Evolutionary conservation across 2,113 vertebrate species (phyloP).

Genomic region (Daboia siamensis): DNA sequence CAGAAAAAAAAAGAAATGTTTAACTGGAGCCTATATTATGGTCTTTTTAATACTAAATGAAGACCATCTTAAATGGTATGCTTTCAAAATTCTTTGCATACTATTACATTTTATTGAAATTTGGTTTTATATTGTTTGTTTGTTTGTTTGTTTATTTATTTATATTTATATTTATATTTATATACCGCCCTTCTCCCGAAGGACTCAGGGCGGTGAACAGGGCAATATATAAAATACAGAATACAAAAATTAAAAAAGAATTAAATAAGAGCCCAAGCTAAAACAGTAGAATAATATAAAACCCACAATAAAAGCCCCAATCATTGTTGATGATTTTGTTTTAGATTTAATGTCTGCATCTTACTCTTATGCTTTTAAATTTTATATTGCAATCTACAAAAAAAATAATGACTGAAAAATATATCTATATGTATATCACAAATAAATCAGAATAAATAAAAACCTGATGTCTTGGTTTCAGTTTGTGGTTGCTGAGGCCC

Average conservation of each 20-base stretch:
- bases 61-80: neutral
- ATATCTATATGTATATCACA: neutral
- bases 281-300: too few species aligned
- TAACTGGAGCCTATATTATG: neutral
- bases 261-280: too few species aligned
- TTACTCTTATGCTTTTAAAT: neutral
- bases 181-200: too few species aligned
- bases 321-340: neutral
- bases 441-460: neutral
- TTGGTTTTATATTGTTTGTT: neutral
- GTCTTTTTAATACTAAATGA: neutral
- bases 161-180: too few species aligned
- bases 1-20: neutral
- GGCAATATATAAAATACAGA: too few species aligned
- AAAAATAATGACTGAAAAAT: neutral
- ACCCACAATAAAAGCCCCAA: too few species aligned
- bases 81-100: neutral
- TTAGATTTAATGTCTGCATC: neutral
- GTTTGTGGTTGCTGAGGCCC: slow-evolving; percentile 75
- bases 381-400: neutral
- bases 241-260: too few species aligned
- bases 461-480: slow-evolving; percentile 88
- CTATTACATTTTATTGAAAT: neutral
- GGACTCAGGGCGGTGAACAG: too few species aligned
- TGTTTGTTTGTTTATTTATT: too few species aligned